Percentiles rank a stretch among this genome's conserved stretches.
These are phyloP conservation scores for Otolemur crassicaudatus DNA, from an alignment of 2,797 vertebrate species.

Conservation along the genomic window DNA sequence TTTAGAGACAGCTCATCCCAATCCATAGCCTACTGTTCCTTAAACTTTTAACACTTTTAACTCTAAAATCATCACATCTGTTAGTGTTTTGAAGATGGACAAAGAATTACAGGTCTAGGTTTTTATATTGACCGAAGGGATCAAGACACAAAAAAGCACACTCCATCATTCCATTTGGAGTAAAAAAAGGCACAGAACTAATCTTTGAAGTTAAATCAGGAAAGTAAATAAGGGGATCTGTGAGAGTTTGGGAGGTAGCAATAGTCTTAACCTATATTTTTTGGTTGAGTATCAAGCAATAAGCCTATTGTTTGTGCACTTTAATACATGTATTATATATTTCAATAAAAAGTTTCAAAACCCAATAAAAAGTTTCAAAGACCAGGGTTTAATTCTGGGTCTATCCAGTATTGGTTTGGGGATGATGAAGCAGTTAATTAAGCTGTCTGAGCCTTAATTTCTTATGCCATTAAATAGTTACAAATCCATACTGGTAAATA, in stretches of 20 bases:
- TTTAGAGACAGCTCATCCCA: not conserved
- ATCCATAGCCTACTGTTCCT: not conserved
- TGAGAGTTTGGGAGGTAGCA: not conserved
- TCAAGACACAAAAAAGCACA: not conserved
- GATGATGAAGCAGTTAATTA: not conserved
- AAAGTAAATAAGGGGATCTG: not conserved
- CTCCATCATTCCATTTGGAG: not conserved
- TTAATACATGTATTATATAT: not conserved
- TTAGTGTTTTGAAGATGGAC: not conserved
- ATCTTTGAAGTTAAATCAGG: not conserved
- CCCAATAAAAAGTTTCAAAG: too few relatives aligned
- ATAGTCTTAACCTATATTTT: not conserved
- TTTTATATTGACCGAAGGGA: not conserved
- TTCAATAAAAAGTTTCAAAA: not conserved
- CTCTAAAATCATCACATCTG: not conserved
- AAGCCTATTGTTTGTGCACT: not conserved
- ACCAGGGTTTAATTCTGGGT: not conserved
- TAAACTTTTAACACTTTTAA: not conserved
- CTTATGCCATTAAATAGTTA: not conserved
- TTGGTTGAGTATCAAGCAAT: not conserved
- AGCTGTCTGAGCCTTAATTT: not conserved
- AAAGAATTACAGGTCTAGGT: not conserved
- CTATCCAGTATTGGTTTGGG: not conserved
- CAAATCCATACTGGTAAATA: not conserved
- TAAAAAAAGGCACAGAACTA: not conserved